Evolutionary conservation across 2,797 vertebrate genomes (phyloP), one percentile per base, ranked within the genome.

Genomic region (Xerus rutilus): DNA sequence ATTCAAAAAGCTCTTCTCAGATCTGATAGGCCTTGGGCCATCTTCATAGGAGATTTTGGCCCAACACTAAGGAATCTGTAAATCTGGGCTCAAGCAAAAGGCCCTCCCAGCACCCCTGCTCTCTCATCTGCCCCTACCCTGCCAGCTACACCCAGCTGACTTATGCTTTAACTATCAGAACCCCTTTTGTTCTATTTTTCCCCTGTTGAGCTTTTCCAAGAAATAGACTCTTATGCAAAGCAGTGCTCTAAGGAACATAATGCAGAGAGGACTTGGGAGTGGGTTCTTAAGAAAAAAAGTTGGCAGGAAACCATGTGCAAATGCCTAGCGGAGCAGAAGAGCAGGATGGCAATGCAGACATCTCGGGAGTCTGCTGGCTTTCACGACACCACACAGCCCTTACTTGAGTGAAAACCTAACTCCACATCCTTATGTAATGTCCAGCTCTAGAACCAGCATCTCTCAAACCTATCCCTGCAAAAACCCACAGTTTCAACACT

Each of bases 211-310:
- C 92, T 97, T 97, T 97, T 91, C 97, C 96, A 96, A 96, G 97
- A 97, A 96, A 94, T 74, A 97, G 94, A 89, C 78, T 94, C 95
- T 96, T 94, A 97, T 93, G 93, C 97, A 97, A 97, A 97, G 91
- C 91, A 91, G 91, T 72, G 86, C 92, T 96, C 96, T 79, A 91
- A 96, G 89, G 97, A 97, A 95, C 95, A 95, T 95, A 93, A 98
- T 93, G 95, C 94, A 91, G 92, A 97, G 86, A 97, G 94, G 95
- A 85, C 89, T 95, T 94, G 97, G 96, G 96, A 97, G 96, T 88
- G 96, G 96, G 95, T 95, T 95, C 94, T 95, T 73, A 84, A 97
- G 93, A 95, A 89, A 95, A 95, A 94, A 96, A 85, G 92, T 95
- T 98, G 96, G 96, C 96, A 97, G 87, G 88, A 94, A 87, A 94